Conservation (phyloP, 2,113 vertebrate genomes). For the Thymallus thymallus region DNA sequence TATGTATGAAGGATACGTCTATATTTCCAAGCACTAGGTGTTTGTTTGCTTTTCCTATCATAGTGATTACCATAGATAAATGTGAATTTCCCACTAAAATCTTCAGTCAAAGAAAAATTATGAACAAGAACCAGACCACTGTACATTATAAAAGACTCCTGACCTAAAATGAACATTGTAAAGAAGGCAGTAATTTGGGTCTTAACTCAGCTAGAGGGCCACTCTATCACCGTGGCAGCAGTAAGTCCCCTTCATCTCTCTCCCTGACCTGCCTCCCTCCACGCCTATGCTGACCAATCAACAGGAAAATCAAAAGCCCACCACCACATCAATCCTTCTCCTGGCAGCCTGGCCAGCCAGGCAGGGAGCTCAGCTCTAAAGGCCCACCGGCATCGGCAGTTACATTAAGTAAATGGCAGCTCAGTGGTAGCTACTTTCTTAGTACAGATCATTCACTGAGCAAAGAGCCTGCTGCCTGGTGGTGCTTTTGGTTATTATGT, state of each 20-base stretch:
- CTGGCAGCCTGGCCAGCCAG: neutral
- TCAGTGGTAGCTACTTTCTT: too few species aligned
- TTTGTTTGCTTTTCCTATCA: neutral
- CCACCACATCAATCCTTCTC: neutral
- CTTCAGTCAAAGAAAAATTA: too few species aligned
- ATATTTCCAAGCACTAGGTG: neutral
- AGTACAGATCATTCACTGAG: too few species aligned
- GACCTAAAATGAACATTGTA: neutral
- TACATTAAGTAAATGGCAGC: too few species aligned
- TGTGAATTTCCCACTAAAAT: too few species aligned
- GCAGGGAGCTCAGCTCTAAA: too few species aligned
- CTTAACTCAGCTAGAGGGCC: neutral
- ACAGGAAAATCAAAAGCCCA: neutral
- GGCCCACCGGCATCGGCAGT: too few species aligned
- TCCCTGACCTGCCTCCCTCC: conserved; percentile 1
- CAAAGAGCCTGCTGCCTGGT: too few species aligned
- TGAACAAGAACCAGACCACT: neutral
- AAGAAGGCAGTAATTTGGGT: neutral
- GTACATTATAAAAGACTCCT: neutral
- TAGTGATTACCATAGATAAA: too few species aligned
- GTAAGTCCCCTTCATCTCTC: conserved; percentile 1
- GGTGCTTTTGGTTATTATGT: too few species aligned
- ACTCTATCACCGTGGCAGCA: neutral
- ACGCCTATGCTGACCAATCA: neutral
- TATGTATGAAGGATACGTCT: too few species aligned